Evolutionary conservation across 2,113 vertebrate species (phyloP).

Genomic region (Delphinus delphis): DNA sequence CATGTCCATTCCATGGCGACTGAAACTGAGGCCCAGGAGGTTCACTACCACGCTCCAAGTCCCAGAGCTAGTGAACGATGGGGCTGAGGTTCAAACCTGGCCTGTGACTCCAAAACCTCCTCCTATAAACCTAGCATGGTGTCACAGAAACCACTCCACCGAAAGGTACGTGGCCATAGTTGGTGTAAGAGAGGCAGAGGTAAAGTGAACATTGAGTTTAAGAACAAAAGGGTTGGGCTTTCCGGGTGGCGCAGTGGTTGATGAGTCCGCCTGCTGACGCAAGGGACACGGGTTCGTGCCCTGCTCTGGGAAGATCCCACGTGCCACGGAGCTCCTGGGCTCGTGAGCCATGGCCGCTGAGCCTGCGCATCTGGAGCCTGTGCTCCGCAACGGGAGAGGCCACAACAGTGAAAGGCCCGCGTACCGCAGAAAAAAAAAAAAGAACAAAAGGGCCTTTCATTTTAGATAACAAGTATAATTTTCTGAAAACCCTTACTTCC

Average conservation of each 20-base stretch:
- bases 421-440: too few species aligned
- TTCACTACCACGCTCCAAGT: neutral
- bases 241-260: too few species aligned
- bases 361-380: fast-evolving
- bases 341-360: fast-evolving
- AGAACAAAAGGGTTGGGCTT: neutral
- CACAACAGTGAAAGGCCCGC: too few species aligned
- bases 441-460: neutral
- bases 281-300: too few species aligned
- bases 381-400: too few species aligned
- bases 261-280: too few species aligned
- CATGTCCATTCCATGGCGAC: neutral
- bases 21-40: neutral
- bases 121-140: fast-evolving
- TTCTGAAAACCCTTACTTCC: neutral
- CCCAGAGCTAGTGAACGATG: neutral
- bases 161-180: neutral
- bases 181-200: neutral
- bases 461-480: neutral
- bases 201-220: neutral
- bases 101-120: neutral
- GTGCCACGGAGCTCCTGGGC: too few species aligned
- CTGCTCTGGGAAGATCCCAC: too few species aligned
- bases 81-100: neutral
- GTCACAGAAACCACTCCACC: neutral